Base-by-base conservation (phyloP, 2,797 vertebrate species). In the Urosaurus nigricauda region DNA sequence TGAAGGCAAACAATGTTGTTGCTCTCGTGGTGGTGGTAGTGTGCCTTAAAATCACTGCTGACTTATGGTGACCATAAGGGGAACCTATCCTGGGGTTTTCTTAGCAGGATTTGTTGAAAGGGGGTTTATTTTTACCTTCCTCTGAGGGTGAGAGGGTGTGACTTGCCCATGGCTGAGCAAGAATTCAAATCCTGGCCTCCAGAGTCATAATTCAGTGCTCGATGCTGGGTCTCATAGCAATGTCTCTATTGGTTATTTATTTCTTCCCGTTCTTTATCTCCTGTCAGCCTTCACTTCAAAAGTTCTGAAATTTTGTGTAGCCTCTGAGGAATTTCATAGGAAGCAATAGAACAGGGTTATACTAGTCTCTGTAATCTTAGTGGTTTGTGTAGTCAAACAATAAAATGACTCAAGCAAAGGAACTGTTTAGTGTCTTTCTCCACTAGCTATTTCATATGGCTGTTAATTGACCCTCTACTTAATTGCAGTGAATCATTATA, bases 401-500 rank as follows among this genome's bases (percentile, higher is more conserved):
- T 43, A 83, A 32, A 75, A 9, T 26, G 29, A 75, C 37, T 35
- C 65, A 80, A 85, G 32, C 16, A 79, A 58, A 43, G 37, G 68
- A 32, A 75, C n/a, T 17, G 29, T 71, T 24, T 65, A 79, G 60
- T 11, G 19, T 24, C 51, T 83, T 32, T 58, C 47, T 83, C 21
- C 40, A 82, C 79, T 86, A 74, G 3, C 4, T 77, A 29, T 19
- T 85, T 58, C 85, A 65, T 58, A 11, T 80, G 32, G 13, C 65
- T 73, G 51, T 80, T 85, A 79, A 73, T 60, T 73, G 43, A 60
- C n/a, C 37, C 13, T 83, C 47, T 83, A 21, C 37, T 89, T 60
- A 87, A 63, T 65, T 63, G 2, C 40, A 63, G 3, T 74, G 3
- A 74, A 32, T 74, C 65, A 60, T 60, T 16, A 58, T 60, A 6